These are phyloP conservation scores for Donacobius atricapilla DNA, from an alignment of 2,113 vertebrate species.

Conservation along the genomic window DNA sequence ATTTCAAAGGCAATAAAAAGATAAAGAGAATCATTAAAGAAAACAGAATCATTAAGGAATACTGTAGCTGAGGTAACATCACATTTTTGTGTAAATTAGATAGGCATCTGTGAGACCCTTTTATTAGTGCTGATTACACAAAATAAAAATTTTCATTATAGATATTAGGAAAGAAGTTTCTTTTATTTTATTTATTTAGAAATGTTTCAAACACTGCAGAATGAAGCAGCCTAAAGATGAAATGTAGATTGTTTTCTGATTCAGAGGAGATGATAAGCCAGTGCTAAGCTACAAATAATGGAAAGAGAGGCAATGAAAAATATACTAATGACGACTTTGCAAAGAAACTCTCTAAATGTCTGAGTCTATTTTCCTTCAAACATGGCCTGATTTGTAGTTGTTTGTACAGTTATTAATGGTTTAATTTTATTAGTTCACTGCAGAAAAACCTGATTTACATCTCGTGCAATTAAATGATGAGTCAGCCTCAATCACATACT, in stretches of 20 bases:
- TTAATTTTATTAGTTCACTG: constrained; percentile 57
- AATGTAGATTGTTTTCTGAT: not conserved
- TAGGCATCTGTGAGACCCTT: not conserved
- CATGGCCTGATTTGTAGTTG: not conserved
- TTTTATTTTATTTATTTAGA: not conserved
- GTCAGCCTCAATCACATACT: constrained; percentile 25
- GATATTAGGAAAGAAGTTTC: not conserved
- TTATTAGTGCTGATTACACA: not conserved
- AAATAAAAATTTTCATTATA: not conserved
- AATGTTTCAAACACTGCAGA: not conserved
- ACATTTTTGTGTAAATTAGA: not conserved
- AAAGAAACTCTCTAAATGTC: not conserved
- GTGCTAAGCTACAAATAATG: not conserved
- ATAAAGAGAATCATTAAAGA: not conserved
- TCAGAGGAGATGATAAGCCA: not conserved
- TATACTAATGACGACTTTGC: not conserved
- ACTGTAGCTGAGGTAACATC: not conserved
- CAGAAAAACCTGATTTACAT: constrained; percentile 47
- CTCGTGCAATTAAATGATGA: constrained; percentile 44
- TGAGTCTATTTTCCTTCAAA: constrained; percentile 17
- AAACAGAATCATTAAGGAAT: not conserved
- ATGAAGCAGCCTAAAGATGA: not conserved
- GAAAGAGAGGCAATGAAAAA: not conserved
- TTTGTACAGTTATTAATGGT: constrained; percentile 51
- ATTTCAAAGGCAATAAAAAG: not conserved